phyloP scores from a whole-genome alignment of 2,797 vertebrate genomes.

The Discoglossus pictus region DNA sequence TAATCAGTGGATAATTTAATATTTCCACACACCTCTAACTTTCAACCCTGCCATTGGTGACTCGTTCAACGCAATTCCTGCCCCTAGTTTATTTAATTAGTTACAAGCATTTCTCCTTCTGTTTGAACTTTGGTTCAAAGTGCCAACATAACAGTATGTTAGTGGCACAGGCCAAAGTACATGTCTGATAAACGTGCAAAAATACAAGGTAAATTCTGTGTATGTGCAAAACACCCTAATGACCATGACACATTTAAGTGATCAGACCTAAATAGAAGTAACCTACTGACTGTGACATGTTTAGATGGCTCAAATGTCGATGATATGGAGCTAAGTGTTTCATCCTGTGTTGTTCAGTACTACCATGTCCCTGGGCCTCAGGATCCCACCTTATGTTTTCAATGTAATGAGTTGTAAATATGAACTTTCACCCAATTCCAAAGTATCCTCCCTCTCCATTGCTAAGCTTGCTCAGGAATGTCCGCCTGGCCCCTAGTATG shows the following conservation, averaged over 20 bases:
- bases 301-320: neutral
- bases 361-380: no score
- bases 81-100: slow-evolving; percentile 2
- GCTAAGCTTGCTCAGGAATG: slow-evolving; percentile 1
- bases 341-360: no score
- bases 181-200: neutral
- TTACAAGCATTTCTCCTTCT: neutral
- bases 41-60: neutral
- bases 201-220: neutral
- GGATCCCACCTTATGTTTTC: neutral
- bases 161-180: slow-evolving; percentile 56
- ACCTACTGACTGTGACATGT: neutral
- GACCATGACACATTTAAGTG: neutral
- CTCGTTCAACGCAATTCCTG: neutral
- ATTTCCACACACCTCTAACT: neutral
- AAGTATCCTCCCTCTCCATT: neutral
- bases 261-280: neutral
- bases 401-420: slow-evolving; percentile 8
- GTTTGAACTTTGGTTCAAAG: slow-evolving; percentile 47
- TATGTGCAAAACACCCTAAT: neutral
- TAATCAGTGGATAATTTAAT: no score
- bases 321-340: no score
- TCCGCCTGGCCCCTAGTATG: neutral
- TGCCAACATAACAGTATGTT: slow-evolving; percentile 55
- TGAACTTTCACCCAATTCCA: slow-evolving; percentile 12